Percentiles rank a stretch among this genome's conserved stretches.
These are phyloP conservation scores for Phorcus lineatus DNA, from an alignment of 2,888 invertebrate species.

Conservation along the genomic window DNA sequence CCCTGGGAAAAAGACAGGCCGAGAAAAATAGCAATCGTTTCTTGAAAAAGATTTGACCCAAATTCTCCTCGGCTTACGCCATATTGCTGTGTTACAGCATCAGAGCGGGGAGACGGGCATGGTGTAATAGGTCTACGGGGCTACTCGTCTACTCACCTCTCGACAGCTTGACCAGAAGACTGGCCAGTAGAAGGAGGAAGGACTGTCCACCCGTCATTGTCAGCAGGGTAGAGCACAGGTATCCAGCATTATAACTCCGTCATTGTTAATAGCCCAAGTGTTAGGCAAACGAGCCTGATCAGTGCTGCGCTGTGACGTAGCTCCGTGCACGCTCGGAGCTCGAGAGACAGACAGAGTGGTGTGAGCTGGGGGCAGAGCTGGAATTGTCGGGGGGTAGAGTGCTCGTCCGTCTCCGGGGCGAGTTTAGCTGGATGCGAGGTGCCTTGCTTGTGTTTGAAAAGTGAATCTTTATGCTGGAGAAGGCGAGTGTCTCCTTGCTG, in stretches of 20 bases:
- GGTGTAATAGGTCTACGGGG: too few species aligned
- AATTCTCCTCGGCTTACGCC: constrained; percentile 24
- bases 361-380: neutral
- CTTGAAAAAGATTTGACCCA: constrained; percentile 25
- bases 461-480: too few species aligned
- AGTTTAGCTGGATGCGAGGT: too few species aligned
- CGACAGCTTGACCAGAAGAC: neutral
- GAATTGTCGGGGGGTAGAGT: neutral
- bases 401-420: neutral
- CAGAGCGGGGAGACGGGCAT: neutral
- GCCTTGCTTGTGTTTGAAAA: too few species aligned
- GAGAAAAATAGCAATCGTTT: constrained; percentile 3
- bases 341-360: neutral
- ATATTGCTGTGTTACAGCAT: constrained; percentile 28
- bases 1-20: neutral
- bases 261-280: neutral
- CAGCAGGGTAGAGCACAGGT: neutral
- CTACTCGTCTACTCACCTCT: neutral
- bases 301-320: neutral
- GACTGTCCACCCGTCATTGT: neutral
- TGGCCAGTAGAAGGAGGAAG: neutral
- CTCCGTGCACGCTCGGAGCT: neutral
- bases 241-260: neutral
- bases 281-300: neutral
- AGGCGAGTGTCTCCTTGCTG: too few species aligned